Conservation (phyloP, 2,113 vertebrate genomes). For the Galemys pyrenaicus region DNA sequence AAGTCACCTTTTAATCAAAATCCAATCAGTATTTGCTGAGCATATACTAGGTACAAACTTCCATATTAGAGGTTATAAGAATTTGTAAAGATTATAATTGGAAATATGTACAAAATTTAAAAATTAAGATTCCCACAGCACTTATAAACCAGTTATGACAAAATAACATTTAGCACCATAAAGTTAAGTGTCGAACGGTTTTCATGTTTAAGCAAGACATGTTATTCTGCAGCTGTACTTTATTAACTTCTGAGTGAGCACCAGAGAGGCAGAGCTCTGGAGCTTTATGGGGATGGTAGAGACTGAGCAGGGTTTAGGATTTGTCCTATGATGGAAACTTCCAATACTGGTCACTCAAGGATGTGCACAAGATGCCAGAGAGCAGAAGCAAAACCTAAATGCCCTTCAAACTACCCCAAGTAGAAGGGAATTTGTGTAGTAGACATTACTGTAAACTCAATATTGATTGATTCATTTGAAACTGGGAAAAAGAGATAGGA, state of each 20-base stretch:
- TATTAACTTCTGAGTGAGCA: neutral
- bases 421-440: neutral
- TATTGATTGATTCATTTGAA: neutral
- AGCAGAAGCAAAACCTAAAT: neutral
- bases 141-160: slow-evolving; percentile 14
- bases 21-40: slow-evolving; percentile 37
- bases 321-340: neutral
- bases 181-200: slow-evolving; percentile 12
- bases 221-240: neutral
- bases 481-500: neutral
- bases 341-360: neutral
- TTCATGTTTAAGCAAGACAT: neutral
- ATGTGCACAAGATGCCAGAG: neutral
- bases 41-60: neutral
- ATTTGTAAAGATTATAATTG: slow-evolving; percentile 48
- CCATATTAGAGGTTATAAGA: neutral
- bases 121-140: slow-evolving; percentile 30
- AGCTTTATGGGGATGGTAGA: neutral
- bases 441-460: neutral
- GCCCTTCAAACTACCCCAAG: neutral
- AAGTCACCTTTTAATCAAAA: slow-evolving; percentile 65
- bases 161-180: neutral
- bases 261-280: neutral
- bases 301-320: neutral
- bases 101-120: slow-evolving; percentile 39